These are phyloP conservation scores for Pelobates fuscus DNA, from an alignment of 2,113 vertebrate species.

Conservation along the genomic window DNA sequence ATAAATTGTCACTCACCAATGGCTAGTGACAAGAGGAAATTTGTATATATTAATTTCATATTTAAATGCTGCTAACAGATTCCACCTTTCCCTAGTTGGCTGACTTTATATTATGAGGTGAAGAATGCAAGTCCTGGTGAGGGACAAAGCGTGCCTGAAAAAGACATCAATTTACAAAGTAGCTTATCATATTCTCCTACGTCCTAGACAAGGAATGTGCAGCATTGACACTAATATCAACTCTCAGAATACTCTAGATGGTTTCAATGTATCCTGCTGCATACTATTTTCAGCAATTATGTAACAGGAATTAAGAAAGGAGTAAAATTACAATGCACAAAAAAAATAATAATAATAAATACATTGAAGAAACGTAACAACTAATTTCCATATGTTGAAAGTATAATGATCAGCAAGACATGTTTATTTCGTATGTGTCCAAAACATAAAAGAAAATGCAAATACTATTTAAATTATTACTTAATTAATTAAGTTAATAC, in stretches of 20 bases:
- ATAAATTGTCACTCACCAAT: too few relatives aligned
- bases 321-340: neutral
- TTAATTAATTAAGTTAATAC: too few relatives aligned
- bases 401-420: too few relatives aligned
- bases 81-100: conserved; percentile 23
- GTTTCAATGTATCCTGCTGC: conserved; percentile 10
- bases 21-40: too few relatives aligned
- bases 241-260: conserved; percentile 22
- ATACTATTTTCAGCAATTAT: conserved; percentile 23
- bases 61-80: too few relatives aligned
- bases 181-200: conserved; percentile 34
- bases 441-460: too few relatives aligned
- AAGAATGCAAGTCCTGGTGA: conserved; percentile 27
- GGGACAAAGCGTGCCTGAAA: conserved; percentile 29
- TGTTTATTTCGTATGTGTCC: too few relatives aligned
- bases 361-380: too few relatives aligned
- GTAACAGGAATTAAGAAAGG: conserved; percentile 7
- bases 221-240: conserved; percentile 32
- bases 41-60: too few relatives aligned
- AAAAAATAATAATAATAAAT: neutral
- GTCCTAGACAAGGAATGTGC: conserved; percentile 30
- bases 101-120: conserved; percentile 23
- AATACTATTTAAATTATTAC: too few relatives aligned
- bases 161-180: conserved; percentile 39
- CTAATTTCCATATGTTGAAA: too few relatives aligned